Conservation (phyloP, 2,113 vertebrate species). For the Rhagologus leucostigma region DNA sequence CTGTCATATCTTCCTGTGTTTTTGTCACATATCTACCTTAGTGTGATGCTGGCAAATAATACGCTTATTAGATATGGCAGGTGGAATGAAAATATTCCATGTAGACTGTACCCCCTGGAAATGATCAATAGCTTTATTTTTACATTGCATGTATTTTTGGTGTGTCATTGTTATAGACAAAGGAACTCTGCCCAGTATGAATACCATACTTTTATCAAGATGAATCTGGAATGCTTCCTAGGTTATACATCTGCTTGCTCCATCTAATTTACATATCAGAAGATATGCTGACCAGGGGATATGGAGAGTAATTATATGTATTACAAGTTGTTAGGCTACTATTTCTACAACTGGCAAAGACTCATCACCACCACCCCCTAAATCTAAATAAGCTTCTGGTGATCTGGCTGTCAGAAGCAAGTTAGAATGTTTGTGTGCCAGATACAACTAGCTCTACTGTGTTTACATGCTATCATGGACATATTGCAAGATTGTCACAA, state of each 20-base stretch:
- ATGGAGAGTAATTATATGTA: slow-evolving; percentile 67
- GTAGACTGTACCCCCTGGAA: slow-evolving; percentile 13
- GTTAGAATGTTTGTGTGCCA: slow-evolving; percentile 33
- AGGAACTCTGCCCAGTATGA: slow-evolving; percentile 49
- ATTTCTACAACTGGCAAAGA: slow-evolving; percentile 69
- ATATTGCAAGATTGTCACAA: slow-evolving; percentile 24
- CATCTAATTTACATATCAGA: slow-evolving; percentile 69
- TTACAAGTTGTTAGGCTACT: slow-evolving; percentile 69
- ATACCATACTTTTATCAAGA: slow-evolving; percentile 68
- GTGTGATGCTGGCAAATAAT: not conserved
- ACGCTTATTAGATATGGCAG: not conserved
- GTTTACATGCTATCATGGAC: not conserved
- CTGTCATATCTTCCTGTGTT: not conserved
- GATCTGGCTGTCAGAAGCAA: slow-evolving; percentile 58
- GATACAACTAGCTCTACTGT: slow-evolving; percentile 17
- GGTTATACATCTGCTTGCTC: slow-evolving; percentile 69
- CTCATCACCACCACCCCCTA: slow-evolving; percentile 59
- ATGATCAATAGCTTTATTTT: slow-evolving; percentile 54
- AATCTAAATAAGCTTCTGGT: slow-evolving; percentile 65
- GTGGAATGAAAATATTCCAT: not conserved
- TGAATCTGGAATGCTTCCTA: slow-evolving; percentile 67
- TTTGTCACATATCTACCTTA: not conserved
- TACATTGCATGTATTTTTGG: slow-evolving; percentile 24
- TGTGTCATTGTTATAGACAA: slow-evolving; percentile 49
- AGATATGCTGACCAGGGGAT: slow-evolving; percentile 69